Evolutionary conservation across 2,113 vertebrate species (phyloP).

Genomic region (Centropristis striata): DNA sequence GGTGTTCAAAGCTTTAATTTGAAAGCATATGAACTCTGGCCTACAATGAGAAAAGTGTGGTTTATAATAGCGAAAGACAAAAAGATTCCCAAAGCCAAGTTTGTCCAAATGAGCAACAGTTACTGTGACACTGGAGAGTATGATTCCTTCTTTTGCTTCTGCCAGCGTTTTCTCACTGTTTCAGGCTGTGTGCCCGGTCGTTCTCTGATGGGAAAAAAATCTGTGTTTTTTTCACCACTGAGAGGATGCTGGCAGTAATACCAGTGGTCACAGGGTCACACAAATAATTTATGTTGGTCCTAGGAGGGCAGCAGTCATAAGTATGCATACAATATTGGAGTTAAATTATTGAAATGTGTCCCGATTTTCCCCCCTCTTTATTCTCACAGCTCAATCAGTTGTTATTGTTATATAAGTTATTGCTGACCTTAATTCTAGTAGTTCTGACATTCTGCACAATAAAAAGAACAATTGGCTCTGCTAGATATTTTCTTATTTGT

Average conservation of each 20-base stretch:
- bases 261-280: not conserved
- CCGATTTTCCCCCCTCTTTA: not conserved
- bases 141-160: not conserved
- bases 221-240: not conserved
- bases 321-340: not conserved
- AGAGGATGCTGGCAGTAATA: conserved; percentile 5
- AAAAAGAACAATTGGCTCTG: not conserved
- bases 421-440: not conserved
- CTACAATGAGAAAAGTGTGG: not conserved
- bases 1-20: not conserved
- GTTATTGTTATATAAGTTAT: too few relatives aligned
- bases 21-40: not conserved
- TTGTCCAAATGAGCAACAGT: conserved; percentile 18
- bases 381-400: not conserved
- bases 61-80: not conserved
- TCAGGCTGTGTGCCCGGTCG: conserved; percentile 9
- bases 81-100: conserved; percentile 10
- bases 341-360: conserved; percentile 23
- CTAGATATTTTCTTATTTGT: not conserved
- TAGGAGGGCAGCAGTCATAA: not conserved
- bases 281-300: conserved; percentile 31
- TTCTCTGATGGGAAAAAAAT: conserved; percentile 18
- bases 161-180: not conserved
- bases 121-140: not conserved
- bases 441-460: not conserved